Percentiles rank a stretch among this genome's conserved stretches.
These are phyloP conservation scores for Urocitellus parryii DNA, from an alignment of 2,113 vertebrate genomes.

Conservation along the genomic window DNA sequence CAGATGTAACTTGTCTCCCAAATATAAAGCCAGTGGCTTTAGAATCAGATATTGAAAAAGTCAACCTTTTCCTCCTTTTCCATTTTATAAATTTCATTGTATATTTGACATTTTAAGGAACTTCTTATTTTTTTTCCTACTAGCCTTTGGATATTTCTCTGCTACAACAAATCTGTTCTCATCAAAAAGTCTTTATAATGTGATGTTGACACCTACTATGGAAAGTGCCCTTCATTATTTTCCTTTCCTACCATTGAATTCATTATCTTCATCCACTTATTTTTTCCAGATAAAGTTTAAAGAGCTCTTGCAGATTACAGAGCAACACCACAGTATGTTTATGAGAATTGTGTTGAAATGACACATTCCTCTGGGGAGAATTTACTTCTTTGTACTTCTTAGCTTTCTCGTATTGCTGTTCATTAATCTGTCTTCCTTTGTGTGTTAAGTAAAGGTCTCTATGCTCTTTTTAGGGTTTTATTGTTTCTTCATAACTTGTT, in stretches of 20 bases:
- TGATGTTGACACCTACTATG: background rate
- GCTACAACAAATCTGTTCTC: background rate
- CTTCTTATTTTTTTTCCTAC: background rate
- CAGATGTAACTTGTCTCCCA: background rate
- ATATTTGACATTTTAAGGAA: background rate
- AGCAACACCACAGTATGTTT: background rate
- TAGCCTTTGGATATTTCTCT: background rate
- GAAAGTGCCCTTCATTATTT: background rate
- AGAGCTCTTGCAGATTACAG: background rate
- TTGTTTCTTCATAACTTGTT: background rate
- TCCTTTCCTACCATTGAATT: background rate
- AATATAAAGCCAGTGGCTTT: background rate
- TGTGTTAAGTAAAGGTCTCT: background rate
- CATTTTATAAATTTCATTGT: background rate
- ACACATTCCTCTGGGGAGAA: background rate
- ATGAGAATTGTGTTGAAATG: background rate
- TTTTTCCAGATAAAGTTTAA: constrained; percentile 22
- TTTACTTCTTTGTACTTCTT: background rate
- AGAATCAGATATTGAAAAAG: background rate
- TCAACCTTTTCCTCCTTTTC: background rate
- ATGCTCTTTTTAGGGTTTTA: constrained; percentile 7
- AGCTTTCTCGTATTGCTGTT: background rate
- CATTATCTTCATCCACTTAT: background rate
- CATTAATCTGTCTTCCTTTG: background rate
- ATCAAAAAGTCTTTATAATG: background rate